These are phyloP conservation scores for Stomatorhinus walkeri DNA, from an alignment of 2,797 vertebrate species.

Conservation along the genomic window DNA sequence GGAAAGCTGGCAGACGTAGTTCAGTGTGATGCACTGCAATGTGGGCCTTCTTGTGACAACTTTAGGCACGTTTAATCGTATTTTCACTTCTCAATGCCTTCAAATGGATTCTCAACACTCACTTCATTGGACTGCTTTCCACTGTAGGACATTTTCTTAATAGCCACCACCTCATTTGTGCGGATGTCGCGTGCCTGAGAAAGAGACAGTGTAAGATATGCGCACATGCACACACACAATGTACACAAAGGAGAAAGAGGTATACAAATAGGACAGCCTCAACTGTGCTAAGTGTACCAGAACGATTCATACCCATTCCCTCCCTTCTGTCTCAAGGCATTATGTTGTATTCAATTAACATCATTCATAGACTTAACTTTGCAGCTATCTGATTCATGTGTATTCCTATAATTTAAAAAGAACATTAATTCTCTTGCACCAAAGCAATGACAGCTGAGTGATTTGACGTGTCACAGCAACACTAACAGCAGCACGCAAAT, in stretches of 20 bases:
- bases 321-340: background rate
- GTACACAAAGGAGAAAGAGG: background rate
- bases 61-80: background rate
- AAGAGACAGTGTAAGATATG: background rate
- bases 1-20: background rate
- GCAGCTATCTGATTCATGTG: background rate
- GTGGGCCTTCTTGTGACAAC: background rate
- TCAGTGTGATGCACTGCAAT: background rate
- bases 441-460: background rate
- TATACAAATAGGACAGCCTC: background rate
- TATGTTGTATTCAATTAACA: background rate
- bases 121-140: conserved; percentile 93
- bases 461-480: background rate
- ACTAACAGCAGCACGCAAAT: background rate
- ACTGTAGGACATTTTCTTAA: conserved; percentile 94
- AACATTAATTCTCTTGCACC: background rate
- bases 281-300: background rate
- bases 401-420: background rate
- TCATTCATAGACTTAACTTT: background rate
- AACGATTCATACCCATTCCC: background rate
- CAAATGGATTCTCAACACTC: conserved; percentile 21
- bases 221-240: background rate
- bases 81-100: background rate
- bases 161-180: conserved; percentile 90
- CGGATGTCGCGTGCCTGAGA: conserved; percentile 80